Conservation (phyloP, 1,140 invertebrate species). For the Samia ricini region DNA sequence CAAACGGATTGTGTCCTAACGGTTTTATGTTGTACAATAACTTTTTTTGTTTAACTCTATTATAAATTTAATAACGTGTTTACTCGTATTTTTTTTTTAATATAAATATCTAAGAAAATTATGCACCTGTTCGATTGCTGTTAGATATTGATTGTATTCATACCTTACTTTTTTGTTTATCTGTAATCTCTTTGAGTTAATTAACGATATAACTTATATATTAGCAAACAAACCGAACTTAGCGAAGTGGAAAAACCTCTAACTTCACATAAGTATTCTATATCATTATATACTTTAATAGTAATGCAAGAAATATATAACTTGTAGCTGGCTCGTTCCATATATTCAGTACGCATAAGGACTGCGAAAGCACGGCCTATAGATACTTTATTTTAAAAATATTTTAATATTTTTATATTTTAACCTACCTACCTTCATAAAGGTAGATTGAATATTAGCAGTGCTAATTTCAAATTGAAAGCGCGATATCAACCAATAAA, state of each 20-base stretch:
- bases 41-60: constrained; percentile 35
- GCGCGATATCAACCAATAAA: not conserved
- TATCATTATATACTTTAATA: too few species aligned
- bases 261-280: too few species aligned
- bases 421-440: not conserved
- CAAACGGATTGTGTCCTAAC: constrained; percentile 72
- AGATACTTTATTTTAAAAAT: constrained; percentile 91
- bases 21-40: constrained; percentile 46
- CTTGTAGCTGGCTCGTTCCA: constrained; percentile 85
- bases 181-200: too few species aligned
- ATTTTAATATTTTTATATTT: too few species aligned
- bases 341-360: constrained; percentile 80
- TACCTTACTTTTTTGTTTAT: too few species aligned
- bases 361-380: constrained; percentile 89
- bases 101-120: constrained; percentile 2
- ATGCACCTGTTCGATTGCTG: not conserved
- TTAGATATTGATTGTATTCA: not conserved
- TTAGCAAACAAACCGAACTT: too few species aligned
- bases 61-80: constrained; percentile 38
- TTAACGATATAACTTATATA: too few species aligned
- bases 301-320: too few species aligned
- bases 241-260: too few species aligned
- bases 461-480: not conserved
- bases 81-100: constrained; percentile 5
- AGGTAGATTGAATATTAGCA: not conserved